A percentile compares a stretch with the other conserved stretches of the same genome.
Conservation (phyloP, 1,140 invertebrate species). For the Harlomillsia oculata region DNA sequence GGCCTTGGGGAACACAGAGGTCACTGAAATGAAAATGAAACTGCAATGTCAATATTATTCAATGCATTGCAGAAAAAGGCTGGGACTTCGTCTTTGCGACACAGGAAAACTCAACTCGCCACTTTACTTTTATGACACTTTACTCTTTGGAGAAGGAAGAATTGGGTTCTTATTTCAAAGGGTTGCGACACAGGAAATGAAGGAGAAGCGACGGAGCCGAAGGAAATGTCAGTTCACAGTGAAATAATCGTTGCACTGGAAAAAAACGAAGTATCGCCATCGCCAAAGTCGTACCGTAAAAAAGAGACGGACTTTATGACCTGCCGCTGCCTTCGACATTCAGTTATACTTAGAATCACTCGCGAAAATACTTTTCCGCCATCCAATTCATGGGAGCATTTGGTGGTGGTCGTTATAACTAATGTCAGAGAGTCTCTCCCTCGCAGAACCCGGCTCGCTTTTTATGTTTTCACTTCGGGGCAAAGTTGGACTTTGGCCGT, state of each 20-base stretch:
- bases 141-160: too few relatives aligned
- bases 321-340: slow-evolving; percentile 16
- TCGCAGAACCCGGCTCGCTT: neutral
- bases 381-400: neutral
- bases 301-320: slow-evolving; percentile 7
- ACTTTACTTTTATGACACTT: too few relatives aligned
- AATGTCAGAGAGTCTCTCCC: neutral
- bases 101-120: neutral
- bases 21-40: neutral
- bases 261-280: slow-evolving; percentile 5
- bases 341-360: slow-evolving; percentile 15
- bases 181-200: slow-evolving; percentile 3
- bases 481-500: neutral
- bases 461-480: neutral
- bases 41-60: slow-evolving; percentile 1
- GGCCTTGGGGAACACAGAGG: neutral
- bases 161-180: too few relatives aligned
- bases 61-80: neutral
- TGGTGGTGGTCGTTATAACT: neutral
- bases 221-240: neutral
- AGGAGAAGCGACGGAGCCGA: neutral
- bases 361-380: slow-evolving; percentile 11
- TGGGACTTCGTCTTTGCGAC: neutral
- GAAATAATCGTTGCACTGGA: slow-evolving; percentile 1
- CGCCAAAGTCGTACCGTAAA: slow-evolving; percentile 3